Conservation (phyloP, 2,888 invertebrate genomes). For the Vandiemenella viatica region DNA sequence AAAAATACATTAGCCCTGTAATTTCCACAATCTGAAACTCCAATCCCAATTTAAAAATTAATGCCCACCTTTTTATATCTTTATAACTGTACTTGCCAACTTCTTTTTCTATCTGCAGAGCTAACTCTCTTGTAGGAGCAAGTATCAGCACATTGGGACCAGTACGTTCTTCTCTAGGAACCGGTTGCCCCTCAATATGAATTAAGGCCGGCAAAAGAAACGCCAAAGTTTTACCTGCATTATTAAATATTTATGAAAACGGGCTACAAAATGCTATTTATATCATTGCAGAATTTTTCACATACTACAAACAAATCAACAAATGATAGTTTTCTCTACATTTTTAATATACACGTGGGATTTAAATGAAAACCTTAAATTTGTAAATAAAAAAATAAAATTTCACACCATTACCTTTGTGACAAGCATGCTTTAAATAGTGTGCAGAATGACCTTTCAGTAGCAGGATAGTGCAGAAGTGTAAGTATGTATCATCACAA, state of each 20-base stretch:
- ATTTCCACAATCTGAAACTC: not conserved
- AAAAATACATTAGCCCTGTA: not conserved
- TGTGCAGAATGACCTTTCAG: too few species aligned
- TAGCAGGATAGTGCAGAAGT: too few species aligned
- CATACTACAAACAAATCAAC: too few species aligned
- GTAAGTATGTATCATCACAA: too few species aligned
- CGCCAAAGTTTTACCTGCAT: conserved; percentile 77
- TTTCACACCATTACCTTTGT: too few species aligned
- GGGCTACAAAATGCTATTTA: too few species aligned
- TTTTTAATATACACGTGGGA: too few species aligned
- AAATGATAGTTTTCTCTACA: too few species aligned
- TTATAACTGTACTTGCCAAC: conserved; percentile 76
- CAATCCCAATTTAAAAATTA: not conserved
- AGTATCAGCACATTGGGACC: conserved; percentile 80
- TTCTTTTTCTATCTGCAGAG: conserved; percentile 84
- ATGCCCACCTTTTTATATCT: conserved; percentile 64
- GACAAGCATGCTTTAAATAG: too few species aligned
- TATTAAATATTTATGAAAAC: not conserved
- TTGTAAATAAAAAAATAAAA: too few species aligned
- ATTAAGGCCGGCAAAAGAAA: conserved; percentile 85
- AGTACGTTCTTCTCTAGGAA: conserved; percentile 50
- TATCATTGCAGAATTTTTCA: too few species aligned
- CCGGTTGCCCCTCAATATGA: conserved; percentile 74
- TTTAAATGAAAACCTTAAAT: too few species aligned
- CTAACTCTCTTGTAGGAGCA: conserved; percentile 87